These are phyloP conservation scores for Steinernema scapterisci DNA, from an alignment of 2,888 invertebrate genomes.

Conservation along the genomic window DNA sequence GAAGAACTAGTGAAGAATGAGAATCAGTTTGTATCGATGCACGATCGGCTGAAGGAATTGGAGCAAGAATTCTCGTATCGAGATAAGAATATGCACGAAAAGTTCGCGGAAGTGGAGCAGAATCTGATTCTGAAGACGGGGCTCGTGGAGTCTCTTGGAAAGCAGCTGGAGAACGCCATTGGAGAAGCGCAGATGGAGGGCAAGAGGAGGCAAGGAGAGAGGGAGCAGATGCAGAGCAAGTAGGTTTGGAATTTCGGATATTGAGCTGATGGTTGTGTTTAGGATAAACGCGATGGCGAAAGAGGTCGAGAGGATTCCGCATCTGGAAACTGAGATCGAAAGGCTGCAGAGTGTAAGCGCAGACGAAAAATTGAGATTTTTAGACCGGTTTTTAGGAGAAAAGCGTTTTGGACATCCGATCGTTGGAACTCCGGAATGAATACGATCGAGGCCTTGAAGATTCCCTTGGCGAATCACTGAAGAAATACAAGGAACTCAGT, in stretches of 20 bases:
- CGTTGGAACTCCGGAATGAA: slow-evolving; percentile 43
- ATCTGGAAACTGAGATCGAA: slow-evolving; percentile 56
- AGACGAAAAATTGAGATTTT: background rate
- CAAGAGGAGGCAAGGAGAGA: slow-evolving; percentile 41
- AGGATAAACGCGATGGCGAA: slow-evolving; percentile 45
- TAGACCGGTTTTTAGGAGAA: slow-evolving; percentile 43
- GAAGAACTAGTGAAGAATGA: slow-evolving; percentile 54
- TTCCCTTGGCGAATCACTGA: slow-evolving; percentile 54
- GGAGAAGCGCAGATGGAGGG: slow-evolving; percentile 36
- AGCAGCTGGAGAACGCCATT: slow-evolving; percentile 47
- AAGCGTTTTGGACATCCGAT: slow-evolving; percentile 42
- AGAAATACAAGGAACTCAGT: slow-evolving; percentile 56
- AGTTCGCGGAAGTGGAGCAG: slow-evolving; percentile 62
- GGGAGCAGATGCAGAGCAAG: slow-evolving; percentile 39
- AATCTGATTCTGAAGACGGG: slow-evolving; percentile 61
- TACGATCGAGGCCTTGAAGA: slow-evolving; percentile 58
- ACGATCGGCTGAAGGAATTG: slow-evolving; percentile 51
- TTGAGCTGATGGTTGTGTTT: slow-evolving; percentile 19
- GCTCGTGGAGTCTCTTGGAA: slow-evolving; percentile 54
- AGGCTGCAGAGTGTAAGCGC: slow-evolving; percentile 47
- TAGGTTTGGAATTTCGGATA: background rate
- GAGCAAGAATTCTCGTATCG: slow-evolving; percentile 59
- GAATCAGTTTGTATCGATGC: slow-evolving; percentile 51
- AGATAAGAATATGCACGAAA: slow-evolving; percentile 50
- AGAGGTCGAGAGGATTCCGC: slow-evolving; percentile 54